These are phyloP conservation scores for Toxostoma redivivum DNA, from an alignment of 2,113 vertebrate genomes.

Conservation along the genomic window DNA sequence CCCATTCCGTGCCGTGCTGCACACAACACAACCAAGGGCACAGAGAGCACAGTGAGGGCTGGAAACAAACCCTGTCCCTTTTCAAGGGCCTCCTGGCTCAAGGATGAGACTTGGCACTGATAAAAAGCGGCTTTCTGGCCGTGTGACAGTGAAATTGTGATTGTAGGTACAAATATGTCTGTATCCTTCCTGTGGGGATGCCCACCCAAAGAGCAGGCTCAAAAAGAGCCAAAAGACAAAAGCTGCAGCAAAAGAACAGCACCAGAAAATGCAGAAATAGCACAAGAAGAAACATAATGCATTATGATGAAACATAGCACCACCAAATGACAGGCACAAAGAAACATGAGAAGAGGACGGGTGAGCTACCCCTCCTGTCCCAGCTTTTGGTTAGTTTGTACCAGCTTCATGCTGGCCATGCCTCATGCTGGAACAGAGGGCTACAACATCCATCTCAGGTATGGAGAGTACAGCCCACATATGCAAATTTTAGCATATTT, in stretches of 20 bases:
- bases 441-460: background rate
- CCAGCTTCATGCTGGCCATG: background rate
- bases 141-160: accelerated
- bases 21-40: background rate
- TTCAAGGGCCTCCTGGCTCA: background rate
- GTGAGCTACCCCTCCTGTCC: background rate
- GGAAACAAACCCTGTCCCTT: background rate
- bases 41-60: background rate
- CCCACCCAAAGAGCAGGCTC: background rate
- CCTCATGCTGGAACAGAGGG: background rate
- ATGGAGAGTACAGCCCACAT: background rate
- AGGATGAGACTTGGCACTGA: background rate
- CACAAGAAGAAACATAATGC: background rate
- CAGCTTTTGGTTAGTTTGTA: background rate
- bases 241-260: background rate
- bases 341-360: background rate
- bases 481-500: background rate
- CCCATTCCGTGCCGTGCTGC: slow-evolving; percentile 87
- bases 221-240: background rate
- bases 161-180: accelerated
- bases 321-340: background rate
- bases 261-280: background rate
- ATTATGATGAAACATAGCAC: accelerated
- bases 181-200: too few relatives aligned
- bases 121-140: background rate